Base-by-base conservation (phyloP, 2,888 invertebrate species). In the Lordiphosa fenestrarum region DNA sequence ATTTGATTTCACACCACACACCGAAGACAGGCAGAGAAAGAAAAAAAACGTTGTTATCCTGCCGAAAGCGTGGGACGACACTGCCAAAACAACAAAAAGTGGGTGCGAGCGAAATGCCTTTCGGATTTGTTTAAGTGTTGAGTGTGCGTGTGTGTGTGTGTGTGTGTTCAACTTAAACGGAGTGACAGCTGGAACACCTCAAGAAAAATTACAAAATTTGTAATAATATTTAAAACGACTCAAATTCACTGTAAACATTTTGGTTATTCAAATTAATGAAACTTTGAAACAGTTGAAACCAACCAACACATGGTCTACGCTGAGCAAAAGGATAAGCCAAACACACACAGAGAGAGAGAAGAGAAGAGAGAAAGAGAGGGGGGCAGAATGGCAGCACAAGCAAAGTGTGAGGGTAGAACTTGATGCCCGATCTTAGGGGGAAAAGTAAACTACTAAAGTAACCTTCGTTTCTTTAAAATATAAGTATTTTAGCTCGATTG, bases 1-100 rank as follows among this genome's bases (percentile, higher is more conserved):
- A 82, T 78, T 82, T 78, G 77, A 78, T 82, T 82, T 71, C 65
- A 71, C 63, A 63, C 71, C 66, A 39, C 30, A 59, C 59, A 48
- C 39, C 47, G 25, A 59, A 63, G 60, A 60, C 57, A 42, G 47
- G n/a, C 37, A 35, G 2, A 15, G 15, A 15, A 15, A 1, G 2
- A 9, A 53, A 40, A 36, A 23, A 41, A 52, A 50, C 50, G 38
- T 56, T 63, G 44, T 53, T 30, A 46, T 51, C 50, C 15, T 13
- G 25, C 25, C 25, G 6, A 25, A 25, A 25, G 25, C 25, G 25
- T 6, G 23, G 23, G 23, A 23, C 5, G 23, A 23, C 38, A 9
- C 30, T 25, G 25, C 33, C 25, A 30, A 30, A 6, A 2, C 5
- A 15, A 25, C 12, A 6, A 35, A 25, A 13, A 9, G 13, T 25